Percentiles rank a stretch among this genome's conserved stretches.
Conservation (phyloP, 2,888 invertebrate species). For the Criorhina ranunculi region DNA sequence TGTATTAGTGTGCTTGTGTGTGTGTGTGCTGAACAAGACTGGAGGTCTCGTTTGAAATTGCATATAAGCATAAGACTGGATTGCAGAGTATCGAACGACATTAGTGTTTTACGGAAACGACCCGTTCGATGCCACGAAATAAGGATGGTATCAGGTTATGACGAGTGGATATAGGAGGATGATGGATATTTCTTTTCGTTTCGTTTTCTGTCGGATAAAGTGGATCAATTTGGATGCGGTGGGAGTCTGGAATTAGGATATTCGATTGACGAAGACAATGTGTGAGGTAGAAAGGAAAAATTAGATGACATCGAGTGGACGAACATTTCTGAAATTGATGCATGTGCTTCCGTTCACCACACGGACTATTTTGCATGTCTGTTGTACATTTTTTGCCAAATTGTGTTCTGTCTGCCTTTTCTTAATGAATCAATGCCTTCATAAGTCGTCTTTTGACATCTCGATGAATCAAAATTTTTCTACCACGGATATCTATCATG, state of each 20-base stretch:
- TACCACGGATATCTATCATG: no score
- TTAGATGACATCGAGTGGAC: constrained; percentile 1
- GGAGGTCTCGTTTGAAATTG: constrained; percentile 20
- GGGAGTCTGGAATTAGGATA: constrained; percentile 1
- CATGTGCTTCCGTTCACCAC: no score
- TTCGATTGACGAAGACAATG: constrained; percentile 34
- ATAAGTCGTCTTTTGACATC: no score
- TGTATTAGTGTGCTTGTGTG: background rate
- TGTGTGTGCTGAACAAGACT: constrained; percentile 15
- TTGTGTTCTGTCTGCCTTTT: no score
- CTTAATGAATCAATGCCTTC: no score
- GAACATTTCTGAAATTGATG: no score
- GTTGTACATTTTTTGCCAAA: no score
- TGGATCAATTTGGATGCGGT: constrained; percentile 46
- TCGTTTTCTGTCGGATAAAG: constrained; percentile 6
- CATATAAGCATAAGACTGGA: constrained; percentile 47
- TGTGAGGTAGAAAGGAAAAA: constrained; percentile 4
- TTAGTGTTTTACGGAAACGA: constrained; percentile 51
- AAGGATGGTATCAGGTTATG: constrained; percentile 44
- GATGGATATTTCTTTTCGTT: constrained; percentile 36
- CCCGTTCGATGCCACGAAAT: constrained; percentile 64
- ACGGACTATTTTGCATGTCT: no score
- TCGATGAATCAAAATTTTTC: no score
- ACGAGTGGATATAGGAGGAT: constrained; percentile 36
- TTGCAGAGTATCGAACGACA: constrained; percentile 9